Evolutionary conservation across 2,888 invertebrate genomes (phyloP), one percentile per base, ranked within the genome.

Genomic region (Rhogogaster chlorosoma): DNA sequence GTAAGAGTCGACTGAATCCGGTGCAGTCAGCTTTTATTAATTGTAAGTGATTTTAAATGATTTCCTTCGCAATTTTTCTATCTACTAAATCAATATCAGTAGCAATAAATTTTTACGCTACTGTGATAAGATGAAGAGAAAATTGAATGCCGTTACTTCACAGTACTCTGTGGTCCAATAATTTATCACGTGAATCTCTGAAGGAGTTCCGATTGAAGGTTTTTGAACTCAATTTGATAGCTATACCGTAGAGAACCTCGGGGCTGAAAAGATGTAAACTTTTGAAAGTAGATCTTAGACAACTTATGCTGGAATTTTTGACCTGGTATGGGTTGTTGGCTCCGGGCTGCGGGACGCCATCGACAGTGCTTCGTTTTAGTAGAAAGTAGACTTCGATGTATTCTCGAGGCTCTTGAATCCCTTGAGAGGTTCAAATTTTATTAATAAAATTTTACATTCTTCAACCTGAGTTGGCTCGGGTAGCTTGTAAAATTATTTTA

Each of bases 301-400:
- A 80, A 80, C 57, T 57, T 61, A 80, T 57, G 57, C 80, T 80
- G 80, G 80, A 36, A 80, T 80, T 80, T 80, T 80, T 49, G 36
- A 61, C 61, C 80, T 61, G 61, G 80, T 61, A 80, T 36, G 49
- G 61, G 61, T 61, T 80, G 38, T 36, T 80, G 80, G 80, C 80
- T 80, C 80, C 38, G 38, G 80, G 80, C 80, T 38, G 49, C 61
- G 80, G 61, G 57, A 61, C 61, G 61, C 80, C 80, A 49, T 61
- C 80, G 80, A 77, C 32, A 53, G 32, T 53, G 77, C 49, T 29
- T 77, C 61, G 38, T 80, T 80, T 80, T 61, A 38, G 80, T 80
- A 80, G 80, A 80, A 57, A 80, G 57, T 80, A 80, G 53, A 38
- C 80, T 80, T 61, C 57, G 57, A 80, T 80, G 38, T 80, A 80